These are phyloP conservation scores for Mesoligia furuncula DNA, from an alignment of 2,888 invertebrate species.

Conservation along the genomic window DNA sequence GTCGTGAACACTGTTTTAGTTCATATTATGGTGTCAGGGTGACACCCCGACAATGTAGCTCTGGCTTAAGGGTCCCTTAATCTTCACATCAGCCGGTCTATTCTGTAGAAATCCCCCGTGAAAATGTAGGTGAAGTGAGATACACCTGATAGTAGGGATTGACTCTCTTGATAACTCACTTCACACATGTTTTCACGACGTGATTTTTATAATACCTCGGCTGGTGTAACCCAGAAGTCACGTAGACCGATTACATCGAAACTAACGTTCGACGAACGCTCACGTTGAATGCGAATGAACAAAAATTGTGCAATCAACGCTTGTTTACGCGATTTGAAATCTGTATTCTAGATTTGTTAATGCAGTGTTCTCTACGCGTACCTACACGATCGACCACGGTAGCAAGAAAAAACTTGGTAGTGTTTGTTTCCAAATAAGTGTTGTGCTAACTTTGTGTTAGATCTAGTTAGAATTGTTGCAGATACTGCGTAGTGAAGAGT, in stretches of 20 bases:
- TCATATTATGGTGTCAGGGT: neutral
- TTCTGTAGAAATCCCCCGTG: too few relatives aligned
- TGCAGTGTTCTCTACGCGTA: constrained; percentile 7
- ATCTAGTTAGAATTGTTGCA: neutral
- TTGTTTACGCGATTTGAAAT: neutral
- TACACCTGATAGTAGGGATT: too few relatives aligned
- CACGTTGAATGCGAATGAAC: neutral
- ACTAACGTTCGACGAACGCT: neutral
- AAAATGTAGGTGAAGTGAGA: too few relatives aligned
- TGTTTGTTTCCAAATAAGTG: neutral
- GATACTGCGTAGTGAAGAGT: neutral
- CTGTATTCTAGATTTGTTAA: neutral
- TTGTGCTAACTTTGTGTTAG: constrained; percentile 22
- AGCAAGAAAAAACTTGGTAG: neutral
- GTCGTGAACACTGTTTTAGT: neutral
- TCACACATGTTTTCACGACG: too few relatives aligned
- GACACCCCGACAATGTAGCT: neutral
- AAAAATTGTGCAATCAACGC: neutral
- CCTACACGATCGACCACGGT: neutral
- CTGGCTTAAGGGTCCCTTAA: neutral
- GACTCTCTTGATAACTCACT: too few relatives aligned
- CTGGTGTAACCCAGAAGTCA: neutral
- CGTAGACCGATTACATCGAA: neutral
- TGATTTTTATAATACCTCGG: too few relatives aligned
- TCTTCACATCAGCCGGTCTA: neutral